phyloP scores from a whole-genome alignment of 2,797 vertebrate species.

The Cossypha niveicapilla region DNA sequence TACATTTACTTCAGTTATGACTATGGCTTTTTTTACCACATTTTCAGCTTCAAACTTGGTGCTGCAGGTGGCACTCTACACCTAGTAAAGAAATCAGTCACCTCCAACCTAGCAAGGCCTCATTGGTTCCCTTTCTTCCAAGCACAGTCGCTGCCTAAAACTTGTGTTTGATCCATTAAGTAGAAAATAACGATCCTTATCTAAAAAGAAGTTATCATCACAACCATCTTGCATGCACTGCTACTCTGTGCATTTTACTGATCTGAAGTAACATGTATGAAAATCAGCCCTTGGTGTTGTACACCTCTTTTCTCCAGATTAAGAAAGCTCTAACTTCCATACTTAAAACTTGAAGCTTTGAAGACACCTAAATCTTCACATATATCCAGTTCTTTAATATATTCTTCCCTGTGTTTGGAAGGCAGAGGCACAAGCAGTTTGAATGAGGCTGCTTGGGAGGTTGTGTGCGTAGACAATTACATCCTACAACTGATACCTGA shows the following conservation, averaged over 20 bases:
- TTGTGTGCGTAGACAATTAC: rapidly evolving
- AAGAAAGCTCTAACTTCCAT: neutral
- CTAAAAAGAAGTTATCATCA: neutral
- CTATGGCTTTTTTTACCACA: neutral
- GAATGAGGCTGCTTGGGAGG: neutral
- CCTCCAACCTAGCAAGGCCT: neutral
- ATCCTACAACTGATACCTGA: rapidly evolving
- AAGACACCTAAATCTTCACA: neutral
- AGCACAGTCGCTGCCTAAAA: neutral
- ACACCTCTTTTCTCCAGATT: neutral
- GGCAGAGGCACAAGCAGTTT: neutral
- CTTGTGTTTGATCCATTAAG: neutral
- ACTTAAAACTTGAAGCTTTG: neutral
- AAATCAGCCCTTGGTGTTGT: neutral
- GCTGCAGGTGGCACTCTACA: constrained; percentile 46
- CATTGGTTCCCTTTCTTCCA: rapidly evolving
- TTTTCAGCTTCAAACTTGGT: neutral
- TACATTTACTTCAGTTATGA: neutral
- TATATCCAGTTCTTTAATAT: neutral
- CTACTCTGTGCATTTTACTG: neutral
- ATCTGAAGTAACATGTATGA: neutral
- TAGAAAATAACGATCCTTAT: neutral
- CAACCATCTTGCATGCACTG: neutral
- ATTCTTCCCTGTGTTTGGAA: neutral
- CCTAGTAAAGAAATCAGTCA: neutral